These are phyloP conservation scores for Caenorhabditis sp. DNA, from an alignment of 2,888 invertebrate genomes.

Conservation along the genomic window DNA sequence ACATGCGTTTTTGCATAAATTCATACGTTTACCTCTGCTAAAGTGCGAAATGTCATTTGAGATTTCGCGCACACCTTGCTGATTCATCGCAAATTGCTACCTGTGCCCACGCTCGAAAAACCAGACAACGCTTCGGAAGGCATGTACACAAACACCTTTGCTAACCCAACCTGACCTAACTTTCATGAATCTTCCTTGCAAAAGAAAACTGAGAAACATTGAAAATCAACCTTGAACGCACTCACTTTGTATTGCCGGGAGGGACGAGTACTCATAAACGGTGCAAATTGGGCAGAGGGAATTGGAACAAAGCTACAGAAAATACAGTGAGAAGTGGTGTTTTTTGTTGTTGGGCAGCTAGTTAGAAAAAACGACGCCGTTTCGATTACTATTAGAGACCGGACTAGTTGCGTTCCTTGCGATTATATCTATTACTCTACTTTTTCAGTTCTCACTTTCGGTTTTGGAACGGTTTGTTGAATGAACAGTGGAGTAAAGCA, in stretches of 20 bases:
- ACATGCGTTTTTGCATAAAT: constrained; percentile 62
- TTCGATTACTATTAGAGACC: constrained; percentile 16
- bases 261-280: constrained; percentile 39
- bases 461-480: constrained; percentile 6
- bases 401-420: constrained; percentile 32
- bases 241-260: constrained; percentile 8
- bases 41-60: constrained; percentile 61
- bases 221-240: constrained; percentile 36
- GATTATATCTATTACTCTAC: constrained; percentile 44
- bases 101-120: constrained; percentile 50
- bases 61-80: constrained; percentile 28
- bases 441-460: constrained; percentile 44
- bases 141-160: constrained; percentile 46
- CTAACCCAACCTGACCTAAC: constrained; percentile 10
- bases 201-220: constrained; percentile 23
- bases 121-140: constrained; percentile 51
- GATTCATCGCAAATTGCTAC: constrained; percentile 53
- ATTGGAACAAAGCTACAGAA: not conserved
- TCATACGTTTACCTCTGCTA: constrained; percentile 53
- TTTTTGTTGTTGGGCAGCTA: too few species aligned
- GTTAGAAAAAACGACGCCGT: too few species aligned
- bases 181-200: not conserved
- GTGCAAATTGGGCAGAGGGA: constrained; percentile 10
- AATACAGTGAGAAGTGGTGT: constrained; percentile 16
- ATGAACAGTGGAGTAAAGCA: too few species aligned